Conservation (phyloP, 2,113 vertebrate genomes). For the Chamaetylas fuelleborni region DNA sequence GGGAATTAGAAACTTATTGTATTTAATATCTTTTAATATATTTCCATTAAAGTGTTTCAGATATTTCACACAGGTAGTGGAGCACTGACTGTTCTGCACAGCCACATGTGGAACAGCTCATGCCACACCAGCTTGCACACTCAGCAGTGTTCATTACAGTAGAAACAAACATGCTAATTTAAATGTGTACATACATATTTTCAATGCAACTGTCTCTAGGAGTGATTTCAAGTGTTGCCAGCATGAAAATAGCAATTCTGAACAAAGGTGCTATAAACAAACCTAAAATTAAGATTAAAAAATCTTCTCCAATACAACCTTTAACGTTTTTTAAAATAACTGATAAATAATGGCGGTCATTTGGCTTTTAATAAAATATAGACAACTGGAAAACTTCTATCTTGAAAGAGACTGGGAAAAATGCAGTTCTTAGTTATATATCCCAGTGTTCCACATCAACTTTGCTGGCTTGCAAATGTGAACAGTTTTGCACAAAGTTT, state of each 20-base stretch:
- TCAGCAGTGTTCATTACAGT: neutral
- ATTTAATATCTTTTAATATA: neutral
- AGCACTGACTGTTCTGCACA: neutral
- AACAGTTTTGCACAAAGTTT: neutral
- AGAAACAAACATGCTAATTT: neutral
- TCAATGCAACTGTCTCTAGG: neutral
- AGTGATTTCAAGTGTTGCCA: neutral
- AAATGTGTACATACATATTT: neutral
- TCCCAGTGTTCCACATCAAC: neutral
- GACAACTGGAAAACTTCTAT: neutral
- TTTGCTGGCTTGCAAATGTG: neutral
- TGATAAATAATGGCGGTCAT: neutral
- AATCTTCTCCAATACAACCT: neutral
- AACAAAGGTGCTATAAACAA: neutral
- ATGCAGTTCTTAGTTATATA: neutral
- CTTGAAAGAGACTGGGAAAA: neutral
- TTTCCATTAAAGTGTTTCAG: neutral
- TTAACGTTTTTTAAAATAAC: neutral
- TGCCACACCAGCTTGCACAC: neutral
- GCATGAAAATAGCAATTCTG: neutral
- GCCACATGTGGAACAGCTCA: neutral
- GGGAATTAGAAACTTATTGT: neutral
- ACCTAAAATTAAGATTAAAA: neutral
- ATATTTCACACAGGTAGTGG: neutral
- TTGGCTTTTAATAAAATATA: neutral